Evolutionary conservation across 1,140 invertebrate genomes (phyloP).

Genomic region (Orius insidiosus): DNA sequence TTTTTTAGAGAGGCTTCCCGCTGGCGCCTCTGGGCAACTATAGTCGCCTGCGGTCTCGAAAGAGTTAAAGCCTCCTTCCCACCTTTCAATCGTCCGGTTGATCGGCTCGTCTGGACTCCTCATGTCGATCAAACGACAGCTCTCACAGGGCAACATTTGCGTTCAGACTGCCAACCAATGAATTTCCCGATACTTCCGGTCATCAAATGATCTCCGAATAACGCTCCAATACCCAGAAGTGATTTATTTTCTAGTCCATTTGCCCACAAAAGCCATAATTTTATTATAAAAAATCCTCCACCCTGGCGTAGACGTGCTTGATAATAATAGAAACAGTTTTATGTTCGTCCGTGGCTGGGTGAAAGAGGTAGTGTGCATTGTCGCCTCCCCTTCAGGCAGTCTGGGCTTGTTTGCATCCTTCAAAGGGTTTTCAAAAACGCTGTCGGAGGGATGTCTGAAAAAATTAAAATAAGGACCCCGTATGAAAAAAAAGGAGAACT

Average conservation of each 20-base stretch:
- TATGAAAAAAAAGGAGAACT: not conserved
- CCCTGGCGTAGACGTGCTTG: slow-evolving; percentile 1
- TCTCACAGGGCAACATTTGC: not conserved
- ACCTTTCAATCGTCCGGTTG: too few species aligned
- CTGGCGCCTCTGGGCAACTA: too few species aligned
- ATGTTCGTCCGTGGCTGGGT: not conserved
- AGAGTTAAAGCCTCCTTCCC: too few species aligned
- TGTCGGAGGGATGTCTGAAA: not conserved
- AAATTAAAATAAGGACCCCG: not conserved
- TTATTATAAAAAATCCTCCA: slow-evolving; percentile 3
- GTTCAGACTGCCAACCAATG: not conserved
- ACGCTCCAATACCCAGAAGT: too few species aligned
- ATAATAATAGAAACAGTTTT: slow-evolving; percentile 2
- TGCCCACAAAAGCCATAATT: not conserved
- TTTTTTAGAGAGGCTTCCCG: too few species aligned
- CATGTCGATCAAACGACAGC: too few species aligned
- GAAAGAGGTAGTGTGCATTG: slow-evolving; percentile 1
- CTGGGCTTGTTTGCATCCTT: slow-evolving; percentile 2
- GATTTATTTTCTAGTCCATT: too few species aligned
- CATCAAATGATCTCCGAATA: too few species aligned
- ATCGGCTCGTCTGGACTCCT: too few species aligned
- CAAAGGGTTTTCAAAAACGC: not conserved
- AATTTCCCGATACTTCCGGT: not conserved
- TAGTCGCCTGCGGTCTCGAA: too few species aligned
- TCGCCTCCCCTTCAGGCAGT: not conserved